Base-by-base conservation (phyloP, 1,140 invertebrate genomes). In the Vanessa atalanta region DNA sequence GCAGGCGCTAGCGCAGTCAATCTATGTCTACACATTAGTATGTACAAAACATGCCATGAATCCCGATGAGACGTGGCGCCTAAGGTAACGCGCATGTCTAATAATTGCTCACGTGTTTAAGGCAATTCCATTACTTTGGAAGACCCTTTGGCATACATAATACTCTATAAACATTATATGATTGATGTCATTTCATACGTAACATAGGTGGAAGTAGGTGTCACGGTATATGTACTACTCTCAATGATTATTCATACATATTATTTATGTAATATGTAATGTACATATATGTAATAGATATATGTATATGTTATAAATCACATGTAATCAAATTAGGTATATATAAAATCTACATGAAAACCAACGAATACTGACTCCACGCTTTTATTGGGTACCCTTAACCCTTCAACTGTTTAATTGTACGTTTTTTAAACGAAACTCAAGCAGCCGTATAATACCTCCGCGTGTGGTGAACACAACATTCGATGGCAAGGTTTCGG, bases 1-100 rank as follows among this genome's bases (percentile, higher is more conserved):
- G 61, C 55, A 71, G 47, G 47, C 65, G 50, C 61, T 66, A 57
- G 70, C 64, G 16, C 65, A 51, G 73, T 37, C 65, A 67, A 71
- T 70, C 43, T 70, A 43, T 70, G 66, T 68, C 68, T 66, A 43
- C 73, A 31, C 68, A 71, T 75, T 67, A 71, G 71, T 71, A 75
- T 71, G 63, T 71, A 75, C 67, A 75, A 51, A 80, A 76, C 81
- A 68, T 68, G 80, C 65, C 57, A 47, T 86, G 88, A 86, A 89
- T 90, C 79, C 71, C 69, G 81, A 90, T 90, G 78, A 86, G 82
- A 69, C 47, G 51, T 80, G 88, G 88, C 88, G 88, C 88, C 88
- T 75, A 73, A 76, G 79, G 76, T 79, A 81, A 75, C 72, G 68
- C 63, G 82, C 79, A 86, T 85, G 79, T 78, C 77, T 85, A 84